Evolutionary conservation across 1,140 invertebrate species (phyloP).

Genomic region (Pseudomyrmex sp.): DNA sequence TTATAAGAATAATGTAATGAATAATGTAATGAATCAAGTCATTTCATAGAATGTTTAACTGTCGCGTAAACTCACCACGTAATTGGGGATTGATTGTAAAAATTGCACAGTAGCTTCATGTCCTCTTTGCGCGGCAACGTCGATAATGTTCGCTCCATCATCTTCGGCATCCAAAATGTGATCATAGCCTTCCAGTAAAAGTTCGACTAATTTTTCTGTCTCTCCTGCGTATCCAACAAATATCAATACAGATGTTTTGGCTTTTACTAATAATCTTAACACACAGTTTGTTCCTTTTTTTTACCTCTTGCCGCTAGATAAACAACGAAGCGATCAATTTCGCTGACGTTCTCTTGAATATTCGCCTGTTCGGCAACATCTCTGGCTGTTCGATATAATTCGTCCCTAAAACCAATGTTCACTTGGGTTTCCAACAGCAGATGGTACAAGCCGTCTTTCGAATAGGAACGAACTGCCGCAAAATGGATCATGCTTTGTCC

Average conservation of each 20-base stretch:
- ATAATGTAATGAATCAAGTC: neutral
- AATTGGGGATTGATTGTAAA: conserved; percentile 88
- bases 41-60: neutral
- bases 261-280: neutral
- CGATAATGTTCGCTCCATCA: conserved; percentile 88
- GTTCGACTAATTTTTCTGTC: conserved; percentile 90
- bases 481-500: conserved; percentile 96
- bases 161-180: conserved; percentile 93
- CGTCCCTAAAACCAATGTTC: conserved; percentile 92
- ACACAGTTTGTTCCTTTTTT: neutral
- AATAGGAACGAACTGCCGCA: conserved; percentile 91
- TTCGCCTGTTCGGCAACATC: conserved; percentile 93
- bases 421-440: conserved; percentile 91
- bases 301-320: conserved; percentile 91
- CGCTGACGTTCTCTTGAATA: conserved; percentile 91
- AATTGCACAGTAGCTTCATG: conserved; percentile 88
- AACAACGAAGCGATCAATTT: conserved; percentile 93
- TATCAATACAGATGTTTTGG: neutral
- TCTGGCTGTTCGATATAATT: conserved; percentile 93
- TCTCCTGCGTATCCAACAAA: conserved; percentile 86
- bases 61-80: conserved; percentile 87
- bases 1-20: neutral
- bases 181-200: conserved; percentile 94
- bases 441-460: conserved; percentile 91
- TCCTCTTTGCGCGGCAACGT: conserved; percentile 88